These are phyloP conservation scores for Sebastolobus alascanus DNA, from an alignment of 2,797 vertebrate species.

Conservation along the genomic window DNA sequence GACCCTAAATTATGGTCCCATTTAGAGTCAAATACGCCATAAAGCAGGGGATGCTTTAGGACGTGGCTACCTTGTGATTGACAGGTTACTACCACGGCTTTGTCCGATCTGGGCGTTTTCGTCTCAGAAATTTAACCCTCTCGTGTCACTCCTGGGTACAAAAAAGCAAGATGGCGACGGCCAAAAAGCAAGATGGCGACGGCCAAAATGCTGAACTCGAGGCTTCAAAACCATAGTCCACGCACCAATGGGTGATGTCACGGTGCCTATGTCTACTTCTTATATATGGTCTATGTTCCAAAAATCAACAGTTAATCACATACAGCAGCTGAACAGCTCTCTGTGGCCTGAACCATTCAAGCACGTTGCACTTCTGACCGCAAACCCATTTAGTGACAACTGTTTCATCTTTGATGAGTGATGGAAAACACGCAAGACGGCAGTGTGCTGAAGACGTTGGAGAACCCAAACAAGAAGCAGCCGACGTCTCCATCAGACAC, in stretches of 20 bases:
- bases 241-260: fast-evolving
- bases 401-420: not conserved
- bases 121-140: no score
- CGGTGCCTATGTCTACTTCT: not conserved
- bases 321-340: not conserved
- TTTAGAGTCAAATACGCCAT: no score
- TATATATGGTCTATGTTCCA: not conserved
- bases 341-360: not conserved
- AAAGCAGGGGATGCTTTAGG: no score
- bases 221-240: no score
- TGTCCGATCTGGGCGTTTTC: no score
- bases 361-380: not conserved
- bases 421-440: constrained; percentile 1
- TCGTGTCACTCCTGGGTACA: no score
- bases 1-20: no score
- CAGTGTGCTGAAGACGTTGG: not conserved
- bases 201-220: no score
- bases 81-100: no score
- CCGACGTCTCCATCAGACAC: not conserved
- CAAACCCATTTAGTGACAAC: not conserved
- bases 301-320: not conserved
- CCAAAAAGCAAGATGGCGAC: no score
- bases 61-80: no score
- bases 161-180: no score
- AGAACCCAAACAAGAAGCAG: not conserved